Base-by-base conservation (phyloP, 2,113 vertebrate species). In the Pollachius pollachius region DNA sequence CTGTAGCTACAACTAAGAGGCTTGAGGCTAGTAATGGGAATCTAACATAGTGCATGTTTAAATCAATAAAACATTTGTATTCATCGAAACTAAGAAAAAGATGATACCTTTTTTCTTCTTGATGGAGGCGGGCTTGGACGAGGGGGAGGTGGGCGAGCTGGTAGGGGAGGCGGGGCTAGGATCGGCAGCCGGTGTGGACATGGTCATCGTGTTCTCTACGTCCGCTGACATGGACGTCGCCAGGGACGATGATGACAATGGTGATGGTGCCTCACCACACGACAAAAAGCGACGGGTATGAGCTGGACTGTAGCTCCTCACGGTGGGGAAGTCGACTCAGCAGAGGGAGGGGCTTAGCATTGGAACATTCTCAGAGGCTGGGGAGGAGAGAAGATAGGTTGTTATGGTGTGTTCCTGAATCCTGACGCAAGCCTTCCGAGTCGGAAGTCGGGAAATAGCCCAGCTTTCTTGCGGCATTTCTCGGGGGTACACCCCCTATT, bases 91-190 rank as follows among this genome's bases (percentile, higher is more conserved):
- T 73, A 61, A 16, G 71, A 75, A 18, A 73, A 19, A 23, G 64
- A 11, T 34, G 41, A 61, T 60, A 95, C 90, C 92, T 90, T 93
- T 97, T 89, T 96, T 97, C 88, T 94, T 96, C 78, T 94, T 97
- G 79, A 94, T 13, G 41, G 41, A 93, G 0, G 90, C 81, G 0
- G 92, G 91, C 72, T 89, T 94, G 87, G 91, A 73, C 73, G 89
- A 23, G 69, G 90, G 82, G 12, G 89, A 80, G 62, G 75, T 70
- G 52, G 83, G 76, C 23, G 86, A 64, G 16, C 66, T 75, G 72
- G 0, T 62, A 54, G 74, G n/a, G 65, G 74, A 19, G 65, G 70
- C 58, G 0, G 81, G 15, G 62, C 23, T 41, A 41, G n/a, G 81
- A 0, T 71, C 4, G 21, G 15, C 0, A 16, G 18, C 30, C 18